A percentile compares a stretch with the other conserved stretches of the same genome.
Conservation (phyloP, 2,888 invertebrate species). For the Anodontia alba region DNA sequence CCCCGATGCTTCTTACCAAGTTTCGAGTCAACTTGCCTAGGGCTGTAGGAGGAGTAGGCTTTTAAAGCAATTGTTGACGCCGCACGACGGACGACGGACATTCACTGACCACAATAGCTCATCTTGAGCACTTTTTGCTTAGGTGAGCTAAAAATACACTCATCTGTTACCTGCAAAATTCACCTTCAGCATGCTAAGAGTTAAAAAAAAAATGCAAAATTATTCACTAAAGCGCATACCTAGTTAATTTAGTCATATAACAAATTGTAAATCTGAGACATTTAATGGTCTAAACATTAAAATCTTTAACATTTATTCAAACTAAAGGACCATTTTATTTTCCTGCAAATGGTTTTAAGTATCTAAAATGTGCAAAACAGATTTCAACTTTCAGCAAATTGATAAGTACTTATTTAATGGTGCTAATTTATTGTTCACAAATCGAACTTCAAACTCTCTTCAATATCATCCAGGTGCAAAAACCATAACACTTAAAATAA, state of each 20-base stretch:
- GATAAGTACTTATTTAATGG: background rate
- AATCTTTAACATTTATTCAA: background rate
- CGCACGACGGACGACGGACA: no score
- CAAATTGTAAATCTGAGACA: conserved; percentile 3
- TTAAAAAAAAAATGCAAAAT: no score
- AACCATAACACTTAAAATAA: background rate
- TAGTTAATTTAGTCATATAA: background rate
- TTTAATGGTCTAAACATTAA: background rate
- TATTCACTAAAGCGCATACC: background rate
- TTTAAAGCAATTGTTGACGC: no score
- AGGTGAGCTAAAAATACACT: no score
- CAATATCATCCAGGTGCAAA: background rate
- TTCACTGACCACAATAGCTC: no score
- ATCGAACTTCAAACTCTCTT: background rate
- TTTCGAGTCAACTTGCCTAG: no score
- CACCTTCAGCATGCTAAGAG: no score
- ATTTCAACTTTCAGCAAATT: background rate
- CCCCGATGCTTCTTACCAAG: no score
- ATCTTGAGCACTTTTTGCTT: no score
- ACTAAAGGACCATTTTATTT: background rate
- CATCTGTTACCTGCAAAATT: no score
- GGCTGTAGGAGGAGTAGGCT: no score
- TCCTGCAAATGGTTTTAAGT: background rate
- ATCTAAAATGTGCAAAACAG: background rate
- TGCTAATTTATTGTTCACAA: background rate